Base-by-base conservation (phyloP, 2,113 vertebrate species). In the Forbesichthys papilliferus region DNA sequence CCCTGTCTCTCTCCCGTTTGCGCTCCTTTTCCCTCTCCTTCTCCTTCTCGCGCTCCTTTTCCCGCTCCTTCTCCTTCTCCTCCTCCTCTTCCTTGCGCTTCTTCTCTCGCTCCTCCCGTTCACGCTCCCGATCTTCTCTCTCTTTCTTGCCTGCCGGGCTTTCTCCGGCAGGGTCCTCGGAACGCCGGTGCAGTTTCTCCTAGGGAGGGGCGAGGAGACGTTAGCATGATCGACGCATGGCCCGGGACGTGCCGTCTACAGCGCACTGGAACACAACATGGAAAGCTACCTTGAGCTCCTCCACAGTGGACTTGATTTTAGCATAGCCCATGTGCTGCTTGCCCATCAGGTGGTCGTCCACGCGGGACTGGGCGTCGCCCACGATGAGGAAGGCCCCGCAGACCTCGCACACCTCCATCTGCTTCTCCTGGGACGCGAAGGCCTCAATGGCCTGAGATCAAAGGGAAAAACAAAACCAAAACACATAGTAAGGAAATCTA, bases 321-420 rank as follows among this genome's bases (percentile, higher is more conserved):
- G 98, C 98, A 48, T 99, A 99, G 76, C 98, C 98, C 98, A 99
- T 99, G 89, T 99, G 98, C 74, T 99, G 98, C 77, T 99, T 99
- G 79, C 98, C 98, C 98, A 99, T 99, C 85, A 99, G 92, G 84
- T 99, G 98, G 85, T 99, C 98, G 48, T 99, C 97, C 82, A 99
- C 97, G 53, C 97, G 88, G 74, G 97, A 99, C 86, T 99, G 98
- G 53, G 98, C 97, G 62, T 99, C 98, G 58, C 98, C 97, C 59
- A 99, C 97, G 53, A 99, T 99, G 84, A 99, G 94, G 88, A 99
- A 99, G 62, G 98, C 98, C 75, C 98, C 98, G 76, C 98, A 99
- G 48, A 99, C 98, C 91, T 99, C 97, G 82, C 98, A 99, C 77
- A 99, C 98, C 91, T 99, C 98, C 98, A 99, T 99, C 85, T 99